A percentile compares a stretch with the other conserved stretches of the same genome.
These are phyloP conservation scores for Nematostella vectensis DNA, from an alignment of 92 coral and sea anemone species.

Conservation along the genomic window DNA sequence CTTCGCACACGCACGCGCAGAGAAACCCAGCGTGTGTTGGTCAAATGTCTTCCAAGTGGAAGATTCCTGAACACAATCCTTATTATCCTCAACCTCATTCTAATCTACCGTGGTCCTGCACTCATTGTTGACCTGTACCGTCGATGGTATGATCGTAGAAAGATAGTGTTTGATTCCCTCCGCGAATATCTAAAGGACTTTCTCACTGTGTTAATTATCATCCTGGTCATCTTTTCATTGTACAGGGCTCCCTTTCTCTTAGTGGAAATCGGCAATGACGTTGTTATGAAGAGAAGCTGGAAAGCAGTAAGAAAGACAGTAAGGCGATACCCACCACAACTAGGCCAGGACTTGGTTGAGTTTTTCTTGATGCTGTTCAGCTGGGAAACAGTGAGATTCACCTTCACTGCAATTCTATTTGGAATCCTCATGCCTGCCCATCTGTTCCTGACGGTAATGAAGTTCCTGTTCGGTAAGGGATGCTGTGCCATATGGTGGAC, in stretches of 20 bases:
- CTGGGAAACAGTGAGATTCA: conserved; percentile 85
- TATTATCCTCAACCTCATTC: conserved; percentile 55
- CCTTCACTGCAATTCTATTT: conserved; percentile 76
- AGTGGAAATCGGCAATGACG: conserved; percentile 75
- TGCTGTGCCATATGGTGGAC: conserved; percentile 51
- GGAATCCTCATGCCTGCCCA: conserved; percentile 97
- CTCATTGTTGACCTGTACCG: conserved; percentile 61
- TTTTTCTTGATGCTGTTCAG: conserved; percentile 43
- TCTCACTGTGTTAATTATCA: conserved; percentile 59
- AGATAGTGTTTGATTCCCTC: conserved; percentile 60
- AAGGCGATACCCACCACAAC: conserved; percentile 67
- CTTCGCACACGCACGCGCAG: conserved; percentile 70
- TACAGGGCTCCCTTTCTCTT: conserved; percentile 92
- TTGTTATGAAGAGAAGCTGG: conserved; percentile 86
- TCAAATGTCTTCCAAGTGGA: conserved; percentile 86
- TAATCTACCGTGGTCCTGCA: conserved; percentile 85
- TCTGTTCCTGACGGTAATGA: conserved; percentile 69
- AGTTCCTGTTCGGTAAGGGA: conserved; percentile 35
- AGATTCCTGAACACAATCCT: conserved; percentile 45
- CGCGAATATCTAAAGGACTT: conserved; percentile 71
- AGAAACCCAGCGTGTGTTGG: conserved; percentile 76
- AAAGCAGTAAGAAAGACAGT: conserved; percentile 86
- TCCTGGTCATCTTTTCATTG: conserved; percentile 58
- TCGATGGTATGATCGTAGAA: conserved; percentile 92
- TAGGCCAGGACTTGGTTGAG: conserved; percentile 49